These are phyloP conservation scores for Nicator chloris DNA, from an alignment of 2,113 vertebrate species.

Conservation along the genomic window DNA sequence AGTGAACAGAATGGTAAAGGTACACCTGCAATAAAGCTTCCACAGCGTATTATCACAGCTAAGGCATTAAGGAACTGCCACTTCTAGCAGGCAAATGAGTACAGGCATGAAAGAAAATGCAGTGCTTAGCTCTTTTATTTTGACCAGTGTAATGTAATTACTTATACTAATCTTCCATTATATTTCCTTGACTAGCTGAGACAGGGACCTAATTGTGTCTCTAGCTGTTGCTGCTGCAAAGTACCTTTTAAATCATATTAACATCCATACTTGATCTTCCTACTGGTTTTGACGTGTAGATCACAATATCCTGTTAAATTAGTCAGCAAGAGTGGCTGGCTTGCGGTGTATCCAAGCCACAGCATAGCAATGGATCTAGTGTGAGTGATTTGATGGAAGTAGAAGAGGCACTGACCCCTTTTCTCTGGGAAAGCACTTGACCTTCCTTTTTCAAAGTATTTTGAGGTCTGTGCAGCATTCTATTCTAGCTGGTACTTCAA, in stretches of 20 bases:
- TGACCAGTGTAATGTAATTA: neutral
- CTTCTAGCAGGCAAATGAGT: neutral
- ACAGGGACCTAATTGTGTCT: constrained; percentile 8
- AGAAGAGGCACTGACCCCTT: neutral
- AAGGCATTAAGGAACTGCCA: neutral
- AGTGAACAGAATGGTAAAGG: neutral
- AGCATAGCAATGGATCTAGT: neutral
- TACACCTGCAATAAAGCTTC: neutral
- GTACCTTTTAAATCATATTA: constrained; percentile 35
- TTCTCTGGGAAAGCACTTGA: neutral
- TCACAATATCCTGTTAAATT: constrained; percentile 10
- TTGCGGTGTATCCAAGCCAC: neutral
- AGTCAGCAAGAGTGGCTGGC: neutral
- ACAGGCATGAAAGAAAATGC: neutral
- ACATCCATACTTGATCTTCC: neutral
- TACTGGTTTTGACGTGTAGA: neutral
- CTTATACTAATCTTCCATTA: constrained; percentile 9
- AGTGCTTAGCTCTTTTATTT: constrained; percentile 28
- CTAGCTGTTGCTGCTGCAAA: constrained; percentile 1
- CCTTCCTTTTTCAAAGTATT: constrained; percentile 3
- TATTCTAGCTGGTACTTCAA: neutral
- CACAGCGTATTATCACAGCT: neutral
- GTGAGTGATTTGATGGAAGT: neutral
- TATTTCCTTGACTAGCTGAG: neutral
- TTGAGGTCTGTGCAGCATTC: neutral